phyloP scores from a whole-genome alignment of 2,113 vertebrate species.

The Dipodomys merriami region DNA sequence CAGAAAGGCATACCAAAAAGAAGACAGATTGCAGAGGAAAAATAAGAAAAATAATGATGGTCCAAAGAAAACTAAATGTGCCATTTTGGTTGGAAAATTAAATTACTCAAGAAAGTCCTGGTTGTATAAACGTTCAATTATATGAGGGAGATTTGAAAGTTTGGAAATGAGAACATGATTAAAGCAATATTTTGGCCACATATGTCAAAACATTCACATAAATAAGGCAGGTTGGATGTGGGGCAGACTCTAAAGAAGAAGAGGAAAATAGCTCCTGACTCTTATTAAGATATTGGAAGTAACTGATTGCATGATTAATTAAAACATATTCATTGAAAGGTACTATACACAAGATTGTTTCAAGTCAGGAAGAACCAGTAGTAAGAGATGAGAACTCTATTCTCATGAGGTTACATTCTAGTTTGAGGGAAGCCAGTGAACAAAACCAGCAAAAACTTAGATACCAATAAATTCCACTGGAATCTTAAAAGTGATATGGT shows the following conservation, averaged over 20 bases:
- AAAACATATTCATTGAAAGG: background rate
- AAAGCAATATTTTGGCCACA: background rate
- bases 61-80: conserved; percentile 26
- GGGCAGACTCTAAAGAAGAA: background rate
- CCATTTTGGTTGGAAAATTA: background rate
- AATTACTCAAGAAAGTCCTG: background rate
- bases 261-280: background rate
- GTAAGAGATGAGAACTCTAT: background rate
- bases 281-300: conserved; percentile 3
- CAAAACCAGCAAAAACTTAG: background rate
- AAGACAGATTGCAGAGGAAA: background rate
- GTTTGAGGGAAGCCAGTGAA: background rate
- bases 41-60: conserved; percentile 11
- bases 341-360: background rate
- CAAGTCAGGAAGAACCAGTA: background rate
- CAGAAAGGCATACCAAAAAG: background rate
- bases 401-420: background rate
- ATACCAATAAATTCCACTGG: background rate
- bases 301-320: background rate
- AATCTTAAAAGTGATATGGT: background rate
- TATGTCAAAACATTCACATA: background rate
- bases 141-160: background rate
- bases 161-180: background rate
- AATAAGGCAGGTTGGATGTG: background rate
- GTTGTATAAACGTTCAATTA: background rate